These are phyloP conservation scores for Plagiodera versicolora DNA, from an alignment of 2,888 invertebrate species.

Conservation along the genomic window DNA sequence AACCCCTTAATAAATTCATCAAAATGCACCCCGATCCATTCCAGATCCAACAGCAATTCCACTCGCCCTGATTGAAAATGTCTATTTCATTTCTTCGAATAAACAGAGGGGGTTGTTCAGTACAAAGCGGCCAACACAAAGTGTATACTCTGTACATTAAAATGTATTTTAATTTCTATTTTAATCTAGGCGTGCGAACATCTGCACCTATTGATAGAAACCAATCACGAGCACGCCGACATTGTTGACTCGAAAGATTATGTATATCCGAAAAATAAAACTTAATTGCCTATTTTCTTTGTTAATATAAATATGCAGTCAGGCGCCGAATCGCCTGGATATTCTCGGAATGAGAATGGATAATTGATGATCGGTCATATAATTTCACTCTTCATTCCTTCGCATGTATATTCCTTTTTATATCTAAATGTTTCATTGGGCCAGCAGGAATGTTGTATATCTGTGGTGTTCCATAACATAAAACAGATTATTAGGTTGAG, in stretches of 20 bases:
- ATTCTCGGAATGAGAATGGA: conserved; percentile 24
- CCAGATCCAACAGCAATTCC: conserved; percentile 13
- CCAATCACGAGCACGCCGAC: conserved; percentile 37
- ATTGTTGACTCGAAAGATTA: conserved; percentile 41
- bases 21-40: background rate
- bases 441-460: background rate
- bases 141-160: conserved; percentile 27
- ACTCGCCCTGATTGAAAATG: conserved; percentile 23
- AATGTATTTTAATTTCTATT: conserved; percentile 41
- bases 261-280: conserved; percentile 31
- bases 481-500: background rate
- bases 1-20: background rate
- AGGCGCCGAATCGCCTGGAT: conserved; percentile 33
- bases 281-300: conserved; percentile 38
- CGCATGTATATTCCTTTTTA: background rate
- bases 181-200: conserved; percentile 40
- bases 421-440: background rate
- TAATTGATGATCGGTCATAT: conserved; percentile 1
- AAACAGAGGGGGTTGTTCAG: conserved; percentile 26
- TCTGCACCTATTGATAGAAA: conserved; percentile 41
- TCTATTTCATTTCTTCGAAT: conserved; percentile 21
- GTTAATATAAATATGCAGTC: conserved; percentile 41
- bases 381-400: background rate
- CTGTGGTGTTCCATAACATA: background rate
- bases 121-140: conserved; percentile 20